Conservation (phyloP, 2,113 vertebrate species). For the Mesoclemmys tuberculata region DNA sequence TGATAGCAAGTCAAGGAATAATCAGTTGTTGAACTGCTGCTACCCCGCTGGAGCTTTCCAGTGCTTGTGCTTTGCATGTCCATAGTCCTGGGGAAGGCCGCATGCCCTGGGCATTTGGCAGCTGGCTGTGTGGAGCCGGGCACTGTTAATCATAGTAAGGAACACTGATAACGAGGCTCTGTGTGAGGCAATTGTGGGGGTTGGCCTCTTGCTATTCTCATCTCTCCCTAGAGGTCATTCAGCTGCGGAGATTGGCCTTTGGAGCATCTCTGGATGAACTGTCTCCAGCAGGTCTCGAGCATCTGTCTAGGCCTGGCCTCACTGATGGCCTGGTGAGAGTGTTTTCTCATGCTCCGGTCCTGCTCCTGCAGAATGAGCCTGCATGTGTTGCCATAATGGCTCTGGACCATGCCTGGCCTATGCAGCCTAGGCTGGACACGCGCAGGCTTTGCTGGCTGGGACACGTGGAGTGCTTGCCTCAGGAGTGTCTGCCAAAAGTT, state of each 20-base stretch:
- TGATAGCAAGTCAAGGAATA: not conserved
- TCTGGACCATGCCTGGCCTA: not conserved
- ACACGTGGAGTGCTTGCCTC: no score
- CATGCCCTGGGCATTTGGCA: accelerated
- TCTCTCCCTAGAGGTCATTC: not conserved
- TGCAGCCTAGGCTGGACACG: no score
- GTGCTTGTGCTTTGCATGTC: not conserved
- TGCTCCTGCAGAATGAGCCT: not conserved
- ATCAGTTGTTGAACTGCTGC: not conserved
- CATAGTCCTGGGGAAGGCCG: accelerated
- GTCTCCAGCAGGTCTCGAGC: not conserved
- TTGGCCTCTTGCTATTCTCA: no score
- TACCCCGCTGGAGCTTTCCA: accelerated
- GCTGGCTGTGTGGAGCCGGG: accelerated
- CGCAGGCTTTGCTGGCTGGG: no score
- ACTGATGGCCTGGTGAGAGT: not conserved
- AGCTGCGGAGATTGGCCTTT: no score
- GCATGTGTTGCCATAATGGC: not conserved
- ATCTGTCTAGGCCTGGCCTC: not conserved
- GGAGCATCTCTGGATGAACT: not conserved
- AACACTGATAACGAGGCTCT: not conserved
- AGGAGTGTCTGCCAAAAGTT: no score
- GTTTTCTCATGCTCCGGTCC: not conserved
- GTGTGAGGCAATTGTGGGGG: not conserved
- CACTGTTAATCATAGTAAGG: accelerated